Base-by-base conservation (phyloP, 2,113 vertebrate genomes). In the Brachyhypopomus occidentalis region DNA sequence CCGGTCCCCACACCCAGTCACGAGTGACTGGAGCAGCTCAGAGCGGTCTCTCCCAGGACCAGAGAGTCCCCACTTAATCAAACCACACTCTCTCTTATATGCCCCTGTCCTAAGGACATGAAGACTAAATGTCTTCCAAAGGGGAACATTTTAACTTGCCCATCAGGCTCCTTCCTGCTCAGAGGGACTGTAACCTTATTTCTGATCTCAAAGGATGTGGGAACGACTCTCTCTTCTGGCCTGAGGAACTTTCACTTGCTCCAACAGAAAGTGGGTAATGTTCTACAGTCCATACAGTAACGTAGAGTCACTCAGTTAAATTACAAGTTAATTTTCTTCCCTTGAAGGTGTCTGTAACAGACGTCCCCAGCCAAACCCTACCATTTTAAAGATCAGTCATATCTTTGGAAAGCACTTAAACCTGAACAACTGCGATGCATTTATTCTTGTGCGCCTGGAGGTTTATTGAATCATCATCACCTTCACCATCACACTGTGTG, bases 101-200 rank as follows among this genome's bases (percentile, higher is more conserved):
- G 86, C 84, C 59, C 59, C 72, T 88, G 70, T 75, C 90, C 89
- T 81, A n/a, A 16, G 90, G 92, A 89, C 88, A 86, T 87, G 78
- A 86, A 89, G 88, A 84, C 82, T 79, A 66, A 73, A 55, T 55
- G 5, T 27, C 19, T 27, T 72, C 56, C 58, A 75, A 86, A 85
- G 88, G 87, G 91, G 89, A 89, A 86, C 87, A 90, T 90, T 92
- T 91, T 91, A 92, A 89, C 91, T 81, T 91, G 8, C 90, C 89
- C 91, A 89, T 91, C 90, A 87, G 90, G 87, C 86, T 90, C 85
- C 88, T 83, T 62, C 70, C 88, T 76, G 87, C 87, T 90, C 89
- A 93, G 88, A 91, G 88, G 89, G 91, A 85, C 81, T 84, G 82
- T 81, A 85, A 86, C 82, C 87, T 87, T 85, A 80, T 87, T 88